These are phyloP conservation scores for Busseola fusca DNA, from an alignment of 2,888 invertebrate species.

Conservation along the genomic window DNA sequence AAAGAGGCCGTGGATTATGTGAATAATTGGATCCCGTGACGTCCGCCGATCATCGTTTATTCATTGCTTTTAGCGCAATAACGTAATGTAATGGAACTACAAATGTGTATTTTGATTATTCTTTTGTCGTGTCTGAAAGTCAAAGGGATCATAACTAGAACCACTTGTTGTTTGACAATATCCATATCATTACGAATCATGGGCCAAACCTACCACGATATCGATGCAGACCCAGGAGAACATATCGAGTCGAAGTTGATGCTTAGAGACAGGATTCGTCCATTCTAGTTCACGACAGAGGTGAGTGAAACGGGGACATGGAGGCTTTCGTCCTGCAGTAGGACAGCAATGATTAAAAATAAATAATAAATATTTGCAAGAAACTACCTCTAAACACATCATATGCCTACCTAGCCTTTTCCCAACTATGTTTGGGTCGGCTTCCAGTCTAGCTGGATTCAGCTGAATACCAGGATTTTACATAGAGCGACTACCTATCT, in stretches of 20 bases:
- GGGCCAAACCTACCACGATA: neutral
- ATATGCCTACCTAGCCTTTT: no score
- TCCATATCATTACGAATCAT: neutral
- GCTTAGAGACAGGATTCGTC: neutral
- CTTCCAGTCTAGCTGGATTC: no score
- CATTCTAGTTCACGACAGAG: neutral
- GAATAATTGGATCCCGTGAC: conserved; percentile 79
- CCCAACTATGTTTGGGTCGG: no score
- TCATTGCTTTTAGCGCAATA: conserved; percentile 58
- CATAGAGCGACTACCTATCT: no score
- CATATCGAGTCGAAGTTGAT: neutral
- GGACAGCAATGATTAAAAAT: no score
- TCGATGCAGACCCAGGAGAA: neutral
- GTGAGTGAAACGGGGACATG: no score
- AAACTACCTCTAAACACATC: neutral
- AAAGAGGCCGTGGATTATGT: conserved; percentile 81
- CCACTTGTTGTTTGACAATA: neutral
- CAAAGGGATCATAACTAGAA: neutral
- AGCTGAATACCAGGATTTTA: no score
- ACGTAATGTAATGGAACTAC: conserved; percentile 55
- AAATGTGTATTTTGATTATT: conserved; percentile 36
- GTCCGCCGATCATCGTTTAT: conserved; percentile 67
- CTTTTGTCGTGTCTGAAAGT: neutral
- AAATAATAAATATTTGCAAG: neutral
- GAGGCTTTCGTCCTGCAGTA: no score